Evolutionary conservation across 2,113 vertebrate species (phyloP).

Genomic region (Oplegnathus fasciatus): DNA sequence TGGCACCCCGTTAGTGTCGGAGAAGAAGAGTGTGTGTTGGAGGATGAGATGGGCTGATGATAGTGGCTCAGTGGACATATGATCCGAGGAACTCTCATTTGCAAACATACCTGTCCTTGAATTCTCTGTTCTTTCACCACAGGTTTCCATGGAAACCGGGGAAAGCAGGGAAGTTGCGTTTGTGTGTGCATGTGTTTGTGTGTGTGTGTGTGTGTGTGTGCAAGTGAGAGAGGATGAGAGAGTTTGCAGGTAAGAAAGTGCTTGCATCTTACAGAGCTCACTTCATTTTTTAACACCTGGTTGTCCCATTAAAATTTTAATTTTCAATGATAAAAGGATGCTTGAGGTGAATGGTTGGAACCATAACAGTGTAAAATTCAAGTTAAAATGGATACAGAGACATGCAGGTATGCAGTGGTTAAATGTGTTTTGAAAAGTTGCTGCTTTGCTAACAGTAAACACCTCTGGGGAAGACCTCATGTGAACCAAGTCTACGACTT

Average conservation of each 20-base stretch:
- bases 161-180: conserved; percentile 68
- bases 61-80: conserved; percentile 48
- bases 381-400: neutral
- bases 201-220: conserved; percentile 5
- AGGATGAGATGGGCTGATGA: conserved; percentile 40
- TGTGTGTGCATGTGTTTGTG: conserved; percentile 29
- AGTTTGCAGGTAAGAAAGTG: conserved; percentile 64
- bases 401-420: neutral
- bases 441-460: conserved; percentile 23
- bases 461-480: neutral
- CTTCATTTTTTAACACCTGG: conserved; percentile 63
- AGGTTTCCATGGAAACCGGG: conserved; percentile 82
- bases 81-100: conserved; percentile 72
- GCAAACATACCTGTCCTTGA: conserved; percentile 85
- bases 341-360: conserved; percentile 18
- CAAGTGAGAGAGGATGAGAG: conserved; percentile 26
- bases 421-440: conserved; percentile 32
- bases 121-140: conserved; percentile 73
- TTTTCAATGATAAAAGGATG: conserved; percentile 32
- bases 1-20: neutral
- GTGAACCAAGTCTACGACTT: conserved; percentile 24
- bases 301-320: conserved; percentile 57
- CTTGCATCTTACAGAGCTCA: conserved; percentile 56
- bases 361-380: neutral
- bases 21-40: conserved; percentile 11